These are phyloP conservation scores for Syrista parreyssii DNA, from an alignment of 2,888 invertebrate species.

Conservation along the genomic window DNA sequence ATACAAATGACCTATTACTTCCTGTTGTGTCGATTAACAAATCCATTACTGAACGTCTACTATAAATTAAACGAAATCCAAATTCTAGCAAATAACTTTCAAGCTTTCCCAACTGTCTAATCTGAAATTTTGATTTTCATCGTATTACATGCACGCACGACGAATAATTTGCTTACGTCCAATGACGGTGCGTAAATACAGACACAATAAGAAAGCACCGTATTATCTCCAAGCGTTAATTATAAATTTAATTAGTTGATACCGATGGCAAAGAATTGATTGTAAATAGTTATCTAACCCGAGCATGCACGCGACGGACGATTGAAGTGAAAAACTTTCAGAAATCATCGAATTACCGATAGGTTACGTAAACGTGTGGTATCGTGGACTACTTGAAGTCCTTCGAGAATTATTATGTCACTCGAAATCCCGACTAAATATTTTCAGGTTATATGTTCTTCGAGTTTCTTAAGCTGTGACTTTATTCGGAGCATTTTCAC, in stretches of 20 bases:
- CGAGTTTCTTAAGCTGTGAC: too few species aligned
- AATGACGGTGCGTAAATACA: too few species aligned
- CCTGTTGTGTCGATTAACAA: neutral
- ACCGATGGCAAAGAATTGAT: neutral
- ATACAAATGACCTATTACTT: neutral
- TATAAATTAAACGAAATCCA: neutral
- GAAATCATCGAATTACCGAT: neutral
- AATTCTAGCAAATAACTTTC: neutral
- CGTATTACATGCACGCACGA: too few species aligned
- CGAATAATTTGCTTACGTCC: too few species aligned
- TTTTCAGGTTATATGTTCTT: too few species aligned
- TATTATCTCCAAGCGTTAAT: neutral
- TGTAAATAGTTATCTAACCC: neutral
- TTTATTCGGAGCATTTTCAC: too few species aligned
- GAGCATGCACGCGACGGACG: neutral
- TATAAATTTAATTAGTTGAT: neutral
- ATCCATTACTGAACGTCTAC: neutral
- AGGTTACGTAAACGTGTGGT: neutral
- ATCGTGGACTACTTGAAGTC: neutral
- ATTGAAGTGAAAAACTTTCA: neutral
- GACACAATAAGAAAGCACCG: too few species aligned
- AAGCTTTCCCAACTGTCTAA: neutral
- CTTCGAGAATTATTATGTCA: neutral
- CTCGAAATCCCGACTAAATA: too few species aligned
- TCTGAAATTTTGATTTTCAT: neutral